Evolutionary conservation across 2,797 vertebrate genomes (phyloP).

Genomic region (Mus spretus): DNA sequence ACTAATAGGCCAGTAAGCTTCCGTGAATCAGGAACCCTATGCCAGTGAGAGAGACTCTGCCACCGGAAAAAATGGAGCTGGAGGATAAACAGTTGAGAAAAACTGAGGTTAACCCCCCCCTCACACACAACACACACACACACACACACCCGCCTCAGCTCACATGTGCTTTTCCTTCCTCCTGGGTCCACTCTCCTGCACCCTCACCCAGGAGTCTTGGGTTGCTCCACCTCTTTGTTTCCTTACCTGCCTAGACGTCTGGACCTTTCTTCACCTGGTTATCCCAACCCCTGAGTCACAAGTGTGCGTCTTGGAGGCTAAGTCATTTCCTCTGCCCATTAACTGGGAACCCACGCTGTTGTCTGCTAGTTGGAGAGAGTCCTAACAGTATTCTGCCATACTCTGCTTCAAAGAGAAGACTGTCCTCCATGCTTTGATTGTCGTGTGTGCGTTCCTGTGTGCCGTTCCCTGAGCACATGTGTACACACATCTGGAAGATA

Average conservation of each 20-base stretch:
- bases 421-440: not conserved
- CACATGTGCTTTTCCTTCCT: not conserved
- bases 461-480: not conserved
- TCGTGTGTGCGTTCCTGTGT: not conserved
- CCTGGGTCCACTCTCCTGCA: not conserved
- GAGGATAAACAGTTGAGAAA: not conserved
- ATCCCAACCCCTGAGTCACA: slow-evolving; percentile 11
- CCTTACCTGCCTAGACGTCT: slow-evolving; percentile 4
- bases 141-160: not conserved
- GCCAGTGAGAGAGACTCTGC: too few species aligned
- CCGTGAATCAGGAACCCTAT: not conserved
- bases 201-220: slow-evolving; percentile 23
- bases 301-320: slow-evolving; percentile 29
- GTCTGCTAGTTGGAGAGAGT: not conserved
- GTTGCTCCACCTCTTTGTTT: slow-evolving; percentile 32
- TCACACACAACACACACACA: too few species aligned
- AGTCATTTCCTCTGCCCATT: slow-evolving; percentile 59
- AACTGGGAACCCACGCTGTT: not conserved
- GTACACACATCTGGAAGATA: not conserved
- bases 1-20: not conserved
- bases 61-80: too few species aligned
- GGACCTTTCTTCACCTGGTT: slow-evolving; percentile 17
- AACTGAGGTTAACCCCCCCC: not conserved
- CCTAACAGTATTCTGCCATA: not conserved
- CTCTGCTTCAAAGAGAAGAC: not conserved